phyloP scores from a whole-genome alignment of 2,888 invertebrate species.

The Ecliptopera silaceata region DNA sequence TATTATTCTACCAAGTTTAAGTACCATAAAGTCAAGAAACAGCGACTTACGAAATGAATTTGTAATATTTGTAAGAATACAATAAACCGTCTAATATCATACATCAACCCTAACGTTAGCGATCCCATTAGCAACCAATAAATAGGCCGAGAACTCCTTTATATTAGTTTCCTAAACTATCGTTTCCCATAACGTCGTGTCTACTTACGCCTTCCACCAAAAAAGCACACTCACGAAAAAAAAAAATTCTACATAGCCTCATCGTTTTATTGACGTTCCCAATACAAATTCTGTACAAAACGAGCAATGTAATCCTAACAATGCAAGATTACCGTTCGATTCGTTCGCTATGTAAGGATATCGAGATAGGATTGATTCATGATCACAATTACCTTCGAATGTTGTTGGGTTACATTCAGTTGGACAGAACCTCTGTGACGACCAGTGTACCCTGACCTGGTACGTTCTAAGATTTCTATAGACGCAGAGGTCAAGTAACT shows the following conservation, averaged over 20 bases:
- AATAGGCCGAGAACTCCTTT: conserved; percentile 58
- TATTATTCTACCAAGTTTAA: too few species aligned
- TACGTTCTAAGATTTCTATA: conserved; percentile 29
- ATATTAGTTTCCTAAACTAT: conserved; percentile 65
- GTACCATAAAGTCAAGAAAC: neutral
- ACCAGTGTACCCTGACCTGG: conserved; percentile 44
- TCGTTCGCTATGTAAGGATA: conserved; percentile 55
- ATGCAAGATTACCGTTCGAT: conserved; percentile 43
- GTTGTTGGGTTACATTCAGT: conserved; percentile 63
- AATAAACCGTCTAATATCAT: conserved; percentile 21
- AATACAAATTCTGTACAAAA: conserved; percentile 32
- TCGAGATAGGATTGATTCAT: conserved; percentile 77
- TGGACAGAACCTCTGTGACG: conserved; percentile 46
- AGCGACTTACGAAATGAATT: neutral
- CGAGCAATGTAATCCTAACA: conserved; percentile 45
- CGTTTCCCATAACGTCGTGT: conserved; percentile 50
- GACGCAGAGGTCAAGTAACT: conserved; percentile 33
- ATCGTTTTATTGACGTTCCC: conserved; percentile 28
- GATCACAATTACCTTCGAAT: conserved; percentile 76
- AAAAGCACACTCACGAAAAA: conserved; percentile 20
- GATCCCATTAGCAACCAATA: conserved; percentile 59
- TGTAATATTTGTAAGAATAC: conserved; percentile 9
- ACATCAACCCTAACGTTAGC: conserved; percentile 30
- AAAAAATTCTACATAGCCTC: conserved; percentile 40
- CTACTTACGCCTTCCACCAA: conserved; percentile 40